phyloP scores from a whole-genome alignment of 2,888 invertebrate genomes.

The Eremobia ochroleuca region DNA sequence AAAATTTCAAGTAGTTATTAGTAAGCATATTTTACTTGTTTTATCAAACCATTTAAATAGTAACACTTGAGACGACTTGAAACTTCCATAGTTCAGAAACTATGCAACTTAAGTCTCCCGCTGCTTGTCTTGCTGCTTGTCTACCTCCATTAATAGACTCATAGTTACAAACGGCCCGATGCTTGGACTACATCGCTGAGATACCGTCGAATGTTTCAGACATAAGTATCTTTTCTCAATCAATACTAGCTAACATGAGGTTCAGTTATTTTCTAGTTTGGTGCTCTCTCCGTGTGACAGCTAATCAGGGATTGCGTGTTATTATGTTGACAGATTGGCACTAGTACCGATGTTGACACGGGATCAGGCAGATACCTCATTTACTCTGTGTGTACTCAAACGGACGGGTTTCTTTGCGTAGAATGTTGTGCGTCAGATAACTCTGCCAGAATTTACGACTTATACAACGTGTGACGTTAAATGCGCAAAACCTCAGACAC shows the following conservation, averaged over 20 bases:
- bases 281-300: constrained; percentile 13
- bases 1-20: constrained; percentile 8
- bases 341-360: constrained; percentile 5
- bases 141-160: constrained; percentile 6
- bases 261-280: constrained; percentile 18
- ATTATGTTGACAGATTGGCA: constrained; percentile 35
- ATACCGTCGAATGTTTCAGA: constrained; percentile 9
- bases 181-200: not conserved
- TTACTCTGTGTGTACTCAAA: constrained; percentile 11
- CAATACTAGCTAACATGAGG: constrained; percentile 7
- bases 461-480: too few species aligned
- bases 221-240: not conserved
- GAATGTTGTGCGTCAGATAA: constrained; percentile 4
- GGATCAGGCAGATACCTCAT: constrained; percentile 11
- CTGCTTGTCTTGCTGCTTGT: too few species aligned
- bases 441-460: not conserved
- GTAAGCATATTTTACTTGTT: not conserved
- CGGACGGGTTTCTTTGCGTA: not conserved
- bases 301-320: constrained; percentile 21
- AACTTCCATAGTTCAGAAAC: constrained; percentile 21
- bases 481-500: too few species aligned
- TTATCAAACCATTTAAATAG: not conserved
- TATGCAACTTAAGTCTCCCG: constrained; percentile 19
- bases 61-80: constrained; percentile 6
- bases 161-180: constrained; percentile 3